A percentile compares a stretch with the other conserved stretches of the same genome.
Conservation (phyloP, 2,113 vertebrate genomes). For the Argyrosomus japonicus region DNA sequence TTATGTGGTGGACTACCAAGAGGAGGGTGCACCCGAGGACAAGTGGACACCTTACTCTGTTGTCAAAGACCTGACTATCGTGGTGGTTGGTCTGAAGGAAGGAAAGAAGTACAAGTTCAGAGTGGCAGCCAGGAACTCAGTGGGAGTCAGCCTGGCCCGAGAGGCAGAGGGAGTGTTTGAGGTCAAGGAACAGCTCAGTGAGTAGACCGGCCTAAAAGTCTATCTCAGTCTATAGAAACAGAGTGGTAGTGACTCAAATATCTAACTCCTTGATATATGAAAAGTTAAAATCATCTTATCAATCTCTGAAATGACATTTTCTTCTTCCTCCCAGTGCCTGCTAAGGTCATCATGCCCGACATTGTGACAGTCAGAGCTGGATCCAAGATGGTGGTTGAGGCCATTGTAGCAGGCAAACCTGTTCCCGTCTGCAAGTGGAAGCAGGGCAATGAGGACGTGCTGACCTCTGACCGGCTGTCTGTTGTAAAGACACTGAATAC, state of each 20-base stretch:
- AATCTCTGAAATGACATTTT: not conserved
- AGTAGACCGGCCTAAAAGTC: slow-evolving; percentile 68
- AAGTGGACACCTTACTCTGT: slow-evolving; percentile 96
- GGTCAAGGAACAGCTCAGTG: slow-evolving; percentile 98
- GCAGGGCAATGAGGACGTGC: slow-evolving; percentile 90
- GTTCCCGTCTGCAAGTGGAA: slow-evolving; percentile 91
- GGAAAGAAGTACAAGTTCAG: slow-evolving; percentile 96
- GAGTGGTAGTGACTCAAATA: not conserved
- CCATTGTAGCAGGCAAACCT: slow-evolving; percentile 94
- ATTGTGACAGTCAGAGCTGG: slow-evolving; percentile 92
- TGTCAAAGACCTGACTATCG: slow-evolving; percentile 95
- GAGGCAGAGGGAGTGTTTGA: slow-evolving; percentile 95
- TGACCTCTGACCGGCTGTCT: slow-evolving; percentile 92
- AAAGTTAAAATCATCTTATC: not conserved
- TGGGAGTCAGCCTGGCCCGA: slow-evolving; percentile 92
- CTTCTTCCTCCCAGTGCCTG: slow-evolving; percentile 86
- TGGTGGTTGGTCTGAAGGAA: slow-evolving; percentile 96
- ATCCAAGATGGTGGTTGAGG: slow-evolving; percentile 93
- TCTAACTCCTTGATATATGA: not conserved
- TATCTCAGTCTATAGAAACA: not conserved
- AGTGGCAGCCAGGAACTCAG: slow-evolving; percentile 95
- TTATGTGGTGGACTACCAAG: slow-evolving; percentile 93
- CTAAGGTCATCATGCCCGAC: slow-evolving; percentile 95
- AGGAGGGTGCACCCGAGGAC: slow-evolving; percentile 89
- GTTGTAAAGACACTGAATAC: slow-evolving; percentile 90